These are phyloP conservation scores for Odontamblyopus lacepedii DNA, from an alignment of 2,797 vertebrate species.

Conservation along the genomic window DNA sequence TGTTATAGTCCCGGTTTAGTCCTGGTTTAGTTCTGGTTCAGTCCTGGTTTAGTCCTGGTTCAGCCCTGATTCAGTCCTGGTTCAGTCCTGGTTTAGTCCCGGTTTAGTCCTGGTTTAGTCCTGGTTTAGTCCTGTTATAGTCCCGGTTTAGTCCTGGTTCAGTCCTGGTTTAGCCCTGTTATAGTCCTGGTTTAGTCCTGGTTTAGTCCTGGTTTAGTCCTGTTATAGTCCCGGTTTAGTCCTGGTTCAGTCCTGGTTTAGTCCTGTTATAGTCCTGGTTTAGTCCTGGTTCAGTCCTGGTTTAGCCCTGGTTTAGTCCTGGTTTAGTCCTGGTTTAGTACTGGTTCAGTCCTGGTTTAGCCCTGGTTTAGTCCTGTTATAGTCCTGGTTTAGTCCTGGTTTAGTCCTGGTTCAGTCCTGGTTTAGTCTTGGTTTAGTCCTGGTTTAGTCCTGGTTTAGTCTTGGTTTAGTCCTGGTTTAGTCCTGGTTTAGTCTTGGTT, in stretches of 20 bases:
- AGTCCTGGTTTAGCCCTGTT: neutral
- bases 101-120: neutral
- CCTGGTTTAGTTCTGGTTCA: neutral
- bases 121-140: neutral
- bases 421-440: neutral
- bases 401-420: neutral
- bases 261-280: neutral
- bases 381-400: neutral
- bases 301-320: neutral
- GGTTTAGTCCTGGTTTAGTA: no score
- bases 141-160: neutral
- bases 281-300: neutral
- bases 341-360: neutral
- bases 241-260: neutral
- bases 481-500: neutral
- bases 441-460: neutral
- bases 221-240: neutral
- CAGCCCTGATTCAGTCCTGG: neutral
- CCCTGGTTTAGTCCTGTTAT: neutral
- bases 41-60: neutral
- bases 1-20: neutral
- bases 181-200: neutral
- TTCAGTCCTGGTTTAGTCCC: neutral
- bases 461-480: neutral
- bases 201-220: conserved; percentile 1